These are phyloP conservation scores for Alcis repandata DNA, from an alignment of 2,888 invertebrate species.

Conservation along the genomic window DNA sequence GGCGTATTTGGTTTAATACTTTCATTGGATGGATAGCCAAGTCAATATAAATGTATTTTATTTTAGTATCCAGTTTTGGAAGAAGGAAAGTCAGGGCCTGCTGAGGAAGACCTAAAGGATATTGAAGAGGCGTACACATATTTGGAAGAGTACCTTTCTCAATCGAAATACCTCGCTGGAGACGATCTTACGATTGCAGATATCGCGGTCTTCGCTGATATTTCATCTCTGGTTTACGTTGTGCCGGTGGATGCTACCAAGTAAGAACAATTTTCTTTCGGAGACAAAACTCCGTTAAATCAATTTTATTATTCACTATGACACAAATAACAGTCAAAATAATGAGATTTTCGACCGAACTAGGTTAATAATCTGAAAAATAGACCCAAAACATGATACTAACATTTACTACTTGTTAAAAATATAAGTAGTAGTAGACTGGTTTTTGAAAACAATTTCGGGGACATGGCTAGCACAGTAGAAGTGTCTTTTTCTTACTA, in stretches of 20 bases:
- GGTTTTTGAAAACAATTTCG: too few species aligned
- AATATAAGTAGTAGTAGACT: too few species aligned
- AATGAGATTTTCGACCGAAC: too few species aligned
- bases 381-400: too few species aligned
- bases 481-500: too few species aligned
- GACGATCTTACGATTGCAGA: slow-evolving; percentile 85
- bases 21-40: too few species aligned
- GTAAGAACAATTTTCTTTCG: slow-evolving; percentile 22
- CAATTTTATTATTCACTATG: too few species aligned
- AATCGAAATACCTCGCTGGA: slow-evolving; percentile 80
- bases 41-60: background rate
- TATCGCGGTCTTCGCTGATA: slow-evolving; percentile 65
- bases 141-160: slow-evolving; percentile 78
- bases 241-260: slow-evolving; percentile 57
- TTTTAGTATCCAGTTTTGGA: slow-evolving; percentile 21
- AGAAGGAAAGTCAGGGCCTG: slow-evolving; percentile 53
- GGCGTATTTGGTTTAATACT: too few species aligned
- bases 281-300: background rate
- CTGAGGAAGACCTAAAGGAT: slow-evolving; percentile 65
- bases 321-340: too few species aligned
- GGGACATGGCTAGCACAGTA: too few species aligned
- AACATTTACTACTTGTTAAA: too few species aligned
- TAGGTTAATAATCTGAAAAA: too few species aligned
- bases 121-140: slow-evolving; percentile 77
- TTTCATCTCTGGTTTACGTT: slow-evolving; percentile 55